phyloP scores from a whole-genome alignment of 1,140 invertebrate species.

The Brachionus sp. region DNA sequence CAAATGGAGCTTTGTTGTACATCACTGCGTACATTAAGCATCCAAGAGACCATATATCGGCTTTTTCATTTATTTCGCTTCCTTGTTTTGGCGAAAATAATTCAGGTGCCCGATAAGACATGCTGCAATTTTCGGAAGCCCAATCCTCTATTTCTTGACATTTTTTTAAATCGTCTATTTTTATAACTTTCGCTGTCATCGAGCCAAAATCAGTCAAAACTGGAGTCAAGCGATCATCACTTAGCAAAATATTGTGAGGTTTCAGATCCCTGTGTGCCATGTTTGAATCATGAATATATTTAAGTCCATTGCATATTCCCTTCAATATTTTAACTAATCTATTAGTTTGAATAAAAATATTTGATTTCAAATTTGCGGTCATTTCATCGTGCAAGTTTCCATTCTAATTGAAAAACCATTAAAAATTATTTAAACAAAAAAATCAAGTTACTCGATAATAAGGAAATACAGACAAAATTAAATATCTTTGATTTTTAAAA shows the following conservation, averaged over 20 bases:
- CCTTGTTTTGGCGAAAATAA: slow-evolving; percentile 11
- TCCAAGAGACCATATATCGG: slow-evolving; percentile 76
- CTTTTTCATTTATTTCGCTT: slow-evolving; percentile 55
- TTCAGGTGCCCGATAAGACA: slow-evolving; percentile 38
- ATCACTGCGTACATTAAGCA: slow-evolving; percentile 72
- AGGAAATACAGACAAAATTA: slow-evolving; percentile 32
- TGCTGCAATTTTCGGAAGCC: slow-evolving; percentile 39
- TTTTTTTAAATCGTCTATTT: background rate
- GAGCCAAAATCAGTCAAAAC: slow-evolving; percentile 42
- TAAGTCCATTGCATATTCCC: background rate
- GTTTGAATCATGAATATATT: slow-evolving; percentile 22
- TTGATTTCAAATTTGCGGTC: background rate
- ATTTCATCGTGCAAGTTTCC: slow-evolving; percentile 26
- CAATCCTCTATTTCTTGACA: slow-evolving; percentile 34
- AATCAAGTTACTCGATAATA: background rate
- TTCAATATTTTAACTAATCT: slow-evolving; percentile 3
- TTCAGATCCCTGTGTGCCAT: slow-evolving; percentile 40
- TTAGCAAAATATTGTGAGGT: slow-evolving; percentile 15
- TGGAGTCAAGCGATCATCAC: background rate
- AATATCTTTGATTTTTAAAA: background rate
- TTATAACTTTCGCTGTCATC: background rate
- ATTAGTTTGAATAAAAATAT: background rate
- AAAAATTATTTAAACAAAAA: background rate
- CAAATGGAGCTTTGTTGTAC: slow-evolving; percentile 40
- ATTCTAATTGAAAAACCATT: background rate